These are phyloP conservation scores for Phalera bucephala DNA, from an alignment of 2,888 invertebrate species.

Conservation along the genomic window DNA sequence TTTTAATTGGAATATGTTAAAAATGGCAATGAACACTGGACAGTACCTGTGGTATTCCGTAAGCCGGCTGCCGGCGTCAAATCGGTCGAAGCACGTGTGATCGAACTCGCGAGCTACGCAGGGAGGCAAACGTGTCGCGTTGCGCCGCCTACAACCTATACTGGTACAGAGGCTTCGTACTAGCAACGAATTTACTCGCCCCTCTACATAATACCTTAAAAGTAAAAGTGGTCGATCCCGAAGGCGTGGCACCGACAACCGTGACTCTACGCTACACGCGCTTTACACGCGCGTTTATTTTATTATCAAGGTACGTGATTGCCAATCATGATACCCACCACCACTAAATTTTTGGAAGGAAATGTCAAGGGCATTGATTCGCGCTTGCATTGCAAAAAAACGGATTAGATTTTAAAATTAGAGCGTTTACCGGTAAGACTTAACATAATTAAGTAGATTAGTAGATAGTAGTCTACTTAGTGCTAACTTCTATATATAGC, in stretches of 20 bases:
- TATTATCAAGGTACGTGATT: slow-evolving; percentile 53
- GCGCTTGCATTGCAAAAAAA: slow-evolving; percentile 23
- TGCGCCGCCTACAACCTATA: slow-evolving; percentile 47
- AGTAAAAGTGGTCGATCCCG: slow-evolving; percentile 78
- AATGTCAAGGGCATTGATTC: slow-evolving; percentile 49
- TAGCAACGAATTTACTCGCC: slow-evolving; percentile 50
- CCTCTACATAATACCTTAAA: slow-evolving; percentile 61
- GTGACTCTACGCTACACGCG: slow-evolving; percentile 47
- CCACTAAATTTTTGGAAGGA: slow-evolving; percentile 38
- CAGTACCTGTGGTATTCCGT: slow-evolving; percentile 3
- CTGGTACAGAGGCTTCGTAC: slow-evolving; percentile 42
- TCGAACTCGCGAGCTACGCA: slow-evolving; percentile 39
- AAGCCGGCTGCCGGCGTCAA: slow-evolving; percentile 11
- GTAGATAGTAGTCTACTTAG: no score
- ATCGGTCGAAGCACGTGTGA: slow-evolving; percentile 31
- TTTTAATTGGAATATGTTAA: no score
- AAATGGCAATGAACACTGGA: background rate
- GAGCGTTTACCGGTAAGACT: background rate
- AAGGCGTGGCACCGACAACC: slow-evolving; percentile 60
- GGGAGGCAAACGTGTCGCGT: slow-evolving; percentile 45
- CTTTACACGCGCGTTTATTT: slow-evolving; percentile 36
- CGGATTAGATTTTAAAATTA: slow-evolving; percentile 13
- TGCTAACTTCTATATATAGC: no score
- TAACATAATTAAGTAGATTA: no score
- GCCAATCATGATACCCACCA: slow-evolving; percentile 37